These are phyloP conservation scores for Drosophila carrolli DNA, from an alignment of 1,140 invertebrate species.

Conservation along the genomic window DNA sequence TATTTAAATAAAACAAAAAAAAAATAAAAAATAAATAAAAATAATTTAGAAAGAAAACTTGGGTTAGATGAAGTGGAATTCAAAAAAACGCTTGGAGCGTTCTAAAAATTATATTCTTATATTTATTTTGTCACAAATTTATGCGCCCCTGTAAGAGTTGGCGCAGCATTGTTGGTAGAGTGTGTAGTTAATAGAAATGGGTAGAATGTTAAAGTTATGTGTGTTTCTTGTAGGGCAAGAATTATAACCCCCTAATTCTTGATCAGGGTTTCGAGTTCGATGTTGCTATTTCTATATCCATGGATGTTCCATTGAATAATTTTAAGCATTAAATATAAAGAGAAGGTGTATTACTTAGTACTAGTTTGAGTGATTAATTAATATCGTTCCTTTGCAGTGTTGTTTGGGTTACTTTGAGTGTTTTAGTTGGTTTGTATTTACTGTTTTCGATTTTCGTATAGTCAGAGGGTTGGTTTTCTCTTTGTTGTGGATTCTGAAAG, in stretches of 20 bases:
- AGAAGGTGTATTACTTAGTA: neutral
- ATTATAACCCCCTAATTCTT: too few species aligned
- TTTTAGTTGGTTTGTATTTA: neutral
- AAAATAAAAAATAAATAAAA: too few species aligned
- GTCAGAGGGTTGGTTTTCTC: neutral
- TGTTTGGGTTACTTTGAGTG: neutral
- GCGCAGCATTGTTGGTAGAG: constrained; percentile 1
- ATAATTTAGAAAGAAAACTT: too few species aligned
- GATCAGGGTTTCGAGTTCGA: neutral
- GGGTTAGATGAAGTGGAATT: too few species aligned
- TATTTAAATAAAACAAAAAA: too few species aligned
- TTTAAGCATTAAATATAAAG: neutral
- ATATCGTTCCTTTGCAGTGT: neutral
- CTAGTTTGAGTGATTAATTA: too few species aligned
- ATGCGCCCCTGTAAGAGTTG: too few species aligned
- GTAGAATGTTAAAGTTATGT: constrained; percentile 1
- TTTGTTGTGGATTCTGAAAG: neutral
- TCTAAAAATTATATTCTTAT: too few species aligned
- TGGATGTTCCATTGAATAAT: constrained; percentile 2
- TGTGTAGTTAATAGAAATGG: neutral
- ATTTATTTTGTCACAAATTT: too few species aligned
- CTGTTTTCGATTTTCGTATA: neutral
- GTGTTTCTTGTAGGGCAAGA: too few species aligned
- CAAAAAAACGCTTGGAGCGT: too few species aligned
- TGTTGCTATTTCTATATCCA: neutral